Evolutionary conservation across 2,113 vertebrate species (phyloP), one percentile per base, ranked within the genome.

Genomic region (Silurus meridionalis): DNA sequence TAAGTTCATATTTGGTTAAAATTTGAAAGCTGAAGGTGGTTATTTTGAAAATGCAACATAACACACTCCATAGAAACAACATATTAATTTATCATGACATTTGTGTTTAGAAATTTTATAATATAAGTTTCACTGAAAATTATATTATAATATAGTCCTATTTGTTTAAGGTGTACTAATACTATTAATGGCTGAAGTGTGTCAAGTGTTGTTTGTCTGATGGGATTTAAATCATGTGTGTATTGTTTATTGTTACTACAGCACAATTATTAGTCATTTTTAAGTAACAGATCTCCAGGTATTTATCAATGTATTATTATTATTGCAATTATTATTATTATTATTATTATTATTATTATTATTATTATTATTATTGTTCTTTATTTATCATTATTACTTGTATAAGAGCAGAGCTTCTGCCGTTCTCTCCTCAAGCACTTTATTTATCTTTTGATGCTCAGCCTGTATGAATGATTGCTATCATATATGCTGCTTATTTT

Each of bases 401-500:
- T 69, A 85, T 60, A 50, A 25, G 23, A 67, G 55, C 53, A 81
- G 78, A 74, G 74, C 23, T 80, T 74, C 80, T 48, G 79, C 69
- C 17, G 82, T 61, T 17, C 57, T n/a, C 75, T 25, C 37, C 48
- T 78, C 46, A 11, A 52, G 28, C 71, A 89, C 75, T 67, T 85
- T 90, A 57, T 79, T 82, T 84, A 52, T 88, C 66, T 86, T 66
- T 88, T 82, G 53, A 82, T 57, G 11, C 86, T n/a, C 28, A 57
- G 84, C 61, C 52, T 88, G 61, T 85, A 82, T 89, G 74, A 85
- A 85, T 75, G 90, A 86, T 89, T 72, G 84, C 85, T 87, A 91
- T 92, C 91, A 82, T 84, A 87, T 67, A 86, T 46, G 81, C 89
- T 90, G 87, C 94, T 94, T 94, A 92, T 94, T 94, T 86, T 94